phyloP scores from a whole-genome alignment of 1,140 invertebrate genomes.

The Melanaphis sacchari region DNA sequence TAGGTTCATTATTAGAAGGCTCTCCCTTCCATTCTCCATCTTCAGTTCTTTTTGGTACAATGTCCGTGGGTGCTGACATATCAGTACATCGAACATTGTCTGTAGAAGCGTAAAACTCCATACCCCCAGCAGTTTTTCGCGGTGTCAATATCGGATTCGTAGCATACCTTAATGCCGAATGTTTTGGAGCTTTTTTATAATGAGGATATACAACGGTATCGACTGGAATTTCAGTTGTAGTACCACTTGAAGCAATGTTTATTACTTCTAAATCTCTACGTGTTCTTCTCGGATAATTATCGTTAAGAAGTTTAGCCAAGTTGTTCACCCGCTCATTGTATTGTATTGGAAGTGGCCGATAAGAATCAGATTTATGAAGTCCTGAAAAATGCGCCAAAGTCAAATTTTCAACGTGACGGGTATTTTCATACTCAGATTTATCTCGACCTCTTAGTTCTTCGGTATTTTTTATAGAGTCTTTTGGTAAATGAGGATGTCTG shows the following conservation, averaged over 20 bases:
- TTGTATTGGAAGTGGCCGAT: conserved; percentile 39
- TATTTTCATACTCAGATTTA: conserved; percentile 44
- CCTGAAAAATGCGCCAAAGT: conserved; percentile 60
- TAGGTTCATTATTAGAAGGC: conserved; percentile 61
- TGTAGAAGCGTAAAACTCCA: conserved; percentile 72
- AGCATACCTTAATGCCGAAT: conserved; percentile 70
- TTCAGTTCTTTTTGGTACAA: conserved; percentile 64
- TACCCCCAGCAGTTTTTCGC: conserved; percentile 65
- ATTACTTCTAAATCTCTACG: conserved; percentile 43
- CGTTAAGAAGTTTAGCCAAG: conserved; percentile 59
- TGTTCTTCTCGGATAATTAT: conserved; percentile 33
- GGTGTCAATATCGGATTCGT: conserved; percentile 66
- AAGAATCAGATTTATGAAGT: conserved; percentile 46
- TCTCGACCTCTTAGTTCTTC: neutral
- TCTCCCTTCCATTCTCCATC: conserved; percentile 61
- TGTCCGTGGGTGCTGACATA: conserved; percentile 63
- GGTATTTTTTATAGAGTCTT: conserved; percentile 21
- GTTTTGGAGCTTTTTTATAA: conserved; percentile 63
- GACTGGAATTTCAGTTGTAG: conserved; percentile 59
- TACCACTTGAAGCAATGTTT: conserved; percentile 58
- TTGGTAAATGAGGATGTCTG: conserved; percentile 53
- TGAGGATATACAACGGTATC: conserved; percentile 66
- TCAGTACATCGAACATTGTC: conserved; percentile 65
- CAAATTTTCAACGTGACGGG: conserved; percentile 59
- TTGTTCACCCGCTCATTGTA: conserved; percentile 59